Base-by-base conservation (phyloP, 1,140 invertebrate species). In the Leptopilina boulardi region DNA sequence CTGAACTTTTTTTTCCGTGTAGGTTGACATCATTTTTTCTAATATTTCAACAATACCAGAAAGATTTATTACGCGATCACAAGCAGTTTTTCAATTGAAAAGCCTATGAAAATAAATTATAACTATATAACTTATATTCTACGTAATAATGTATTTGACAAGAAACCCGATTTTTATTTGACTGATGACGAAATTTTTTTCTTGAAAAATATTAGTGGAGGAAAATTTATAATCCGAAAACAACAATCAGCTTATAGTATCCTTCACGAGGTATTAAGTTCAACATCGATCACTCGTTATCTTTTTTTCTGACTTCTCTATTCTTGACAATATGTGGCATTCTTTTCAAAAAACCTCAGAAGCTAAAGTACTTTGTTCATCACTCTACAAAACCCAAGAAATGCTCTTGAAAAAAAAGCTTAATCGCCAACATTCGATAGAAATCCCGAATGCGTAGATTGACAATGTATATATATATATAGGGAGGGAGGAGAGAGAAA, bases 111-210 rank as follows among this genome's bases (percentile, higher is more conserved):
- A 38, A 38, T 38, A 38, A 38, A 38, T 38, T 3, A 4, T 38
- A 4, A 3, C 34, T 38, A 38, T 38, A 4, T 38, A 38, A 38
- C 34, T 38, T 3, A 38, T 9, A 4, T 38, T 38, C 34, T 38
- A 9, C 9, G 9, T 4, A 38, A 4, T 38, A 4, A 38, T 4
- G 9, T 4, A 38, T 3, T 38, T 38, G n/a, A n/a, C 34, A 38
- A 38, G 34, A 38, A 38, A 38, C 9, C 9, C 3, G 9, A 38
- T 38, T 38, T 4, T 38, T 38, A 4, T 4, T 71, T 59, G 71
- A 76, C 74, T 77, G 70, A 74, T 72, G 23, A 18, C n/a, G 18
- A 47, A 74, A 56, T 19, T 54, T 18, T 54, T 6, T 8, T 0
- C 5, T 21, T 19, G 51, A 21, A 21, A 54, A 54, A 21, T 6